These are phyloP conservation scores for Apoda limacodes DNA, from an alignment of 2,888 invertebrate genomes.

Conservation along the genomic window DNA sequence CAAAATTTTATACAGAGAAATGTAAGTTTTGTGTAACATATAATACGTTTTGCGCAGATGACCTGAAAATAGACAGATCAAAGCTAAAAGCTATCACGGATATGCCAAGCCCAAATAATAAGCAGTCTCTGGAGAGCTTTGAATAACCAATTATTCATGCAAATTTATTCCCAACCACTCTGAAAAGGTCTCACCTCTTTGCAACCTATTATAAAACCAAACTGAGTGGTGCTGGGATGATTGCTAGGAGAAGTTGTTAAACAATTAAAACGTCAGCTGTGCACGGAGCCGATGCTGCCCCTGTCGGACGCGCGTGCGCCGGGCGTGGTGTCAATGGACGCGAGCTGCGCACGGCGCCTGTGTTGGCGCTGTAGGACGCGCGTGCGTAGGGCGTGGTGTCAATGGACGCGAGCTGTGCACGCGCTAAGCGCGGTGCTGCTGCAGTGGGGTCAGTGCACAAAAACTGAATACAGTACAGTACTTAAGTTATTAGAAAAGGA, in stretches of 20 bases:
- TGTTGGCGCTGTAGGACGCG: conserved; percentile 18
- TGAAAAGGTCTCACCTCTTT: conserved; percentile 3
- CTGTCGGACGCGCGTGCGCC: conserved; percentile 16
- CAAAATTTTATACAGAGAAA: conserved; percentile 6
- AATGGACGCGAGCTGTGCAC: too few species aligned
- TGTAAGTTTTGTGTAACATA: too few species aligned
- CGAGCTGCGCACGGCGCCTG: too few species aligned
- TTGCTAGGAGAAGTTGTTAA: conserved; percentile 3
- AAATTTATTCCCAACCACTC: conserved; percentile 15
- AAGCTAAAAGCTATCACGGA: too few species aligned
- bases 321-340: conserved; percentile 16
- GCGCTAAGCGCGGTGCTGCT: conserved; percentile 15
- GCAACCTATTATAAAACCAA: conserved; percentile 11
- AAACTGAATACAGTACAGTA: too few species aligned
- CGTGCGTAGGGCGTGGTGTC: conserved; percentile 15
- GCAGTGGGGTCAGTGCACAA: conserved; percentile 16
- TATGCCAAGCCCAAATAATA: conserved; percentile 9
- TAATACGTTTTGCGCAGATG: too few species aligned
- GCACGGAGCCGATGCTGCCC: conserved; percentile 15
- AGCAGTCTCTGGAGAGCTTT: conserved; percentile 13
- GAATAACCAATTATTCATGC: conserved; percentile 14
- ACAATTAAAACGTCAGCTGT: conserved; percentile 5
- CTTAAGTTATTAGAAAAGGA: too few species aligned
- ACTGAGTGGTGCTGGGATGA: conserved; percentile 13
- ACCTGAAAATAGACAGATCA: too few species aligned